These are phyloP conservation scores for Lordiphosa clarofinis DNA, from an alignment of 1,140 invertebrate genomes.

Conservation along the genomic window DNA sequence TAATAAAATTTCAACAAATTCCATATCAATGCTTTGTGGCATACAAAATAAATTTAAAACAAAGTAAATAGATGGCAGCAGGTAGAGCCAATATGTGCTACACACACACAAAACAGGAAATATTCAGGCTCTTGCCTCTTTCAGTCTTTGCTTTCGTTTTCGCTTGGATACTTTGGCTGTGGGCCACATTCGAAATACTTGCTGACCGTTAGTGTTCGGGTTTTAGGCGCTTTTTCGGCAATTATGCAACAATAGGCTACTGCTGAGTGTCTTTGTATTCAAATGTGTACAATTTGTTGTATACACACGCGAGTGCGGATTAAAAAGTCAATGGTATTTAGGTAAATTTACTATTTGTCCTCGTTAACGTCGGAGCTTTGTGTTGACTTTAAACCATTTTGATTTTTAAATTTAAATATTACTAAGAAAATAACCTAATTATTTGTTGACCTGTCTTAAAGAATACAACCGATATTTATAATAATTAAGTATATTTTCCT, in stretches of 20 bases:
- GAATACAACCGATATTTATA: no score
- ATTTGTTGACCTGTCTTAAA: no score
- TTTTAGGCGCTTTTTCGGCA: slow-evolving; percentile 33
- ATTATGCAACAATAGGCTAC: slow-evolving; percentile 38
- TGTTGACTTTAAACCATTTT: no score
- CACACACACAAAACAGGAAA: slow-evolving; percentile 43
- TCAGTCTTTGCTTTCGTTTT: slow-evolving; percentile 7
- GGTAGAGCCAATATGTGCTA: slow-evolving; percentile 17
- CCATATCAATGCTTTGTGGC: slow-evolving; percentile 16
- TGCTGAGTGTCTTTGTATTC: slow-evolving; percentile 31
- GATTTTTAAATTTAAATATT: no score
- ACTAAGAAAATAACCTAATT: no score
- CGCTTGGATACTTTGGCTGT: slow-evolving; percentile 25
- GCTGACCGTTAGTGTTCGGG: slow-evolving; percentile 25
- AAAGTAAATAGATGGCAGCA: slow-evolving; percentile 24
- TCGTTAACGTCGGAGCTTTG: no score
- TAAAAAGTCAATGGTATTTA: no score
- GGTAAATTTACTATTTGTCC: no score
- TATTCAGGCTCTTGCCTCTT: slow-evolving; percentile 29
- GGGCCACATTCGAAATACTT: slow-evolving; percentile 42
- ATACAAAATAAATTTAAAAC: slow-evolving; percentile 11
- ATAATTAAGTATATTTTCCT: no score
- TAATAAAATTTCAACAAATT: slow-evolving; percentile 22
- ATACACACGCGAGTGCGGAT: no score
- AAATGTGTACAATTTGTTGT: slow-evolving; percentile 22